Percentiles rank a stretch among this genome's conserved stretches.
Evolutionary conservation across 2,113 vertebrate genomes (phyloP).

Genomic region (Mormoops blainvillei): DNA sequence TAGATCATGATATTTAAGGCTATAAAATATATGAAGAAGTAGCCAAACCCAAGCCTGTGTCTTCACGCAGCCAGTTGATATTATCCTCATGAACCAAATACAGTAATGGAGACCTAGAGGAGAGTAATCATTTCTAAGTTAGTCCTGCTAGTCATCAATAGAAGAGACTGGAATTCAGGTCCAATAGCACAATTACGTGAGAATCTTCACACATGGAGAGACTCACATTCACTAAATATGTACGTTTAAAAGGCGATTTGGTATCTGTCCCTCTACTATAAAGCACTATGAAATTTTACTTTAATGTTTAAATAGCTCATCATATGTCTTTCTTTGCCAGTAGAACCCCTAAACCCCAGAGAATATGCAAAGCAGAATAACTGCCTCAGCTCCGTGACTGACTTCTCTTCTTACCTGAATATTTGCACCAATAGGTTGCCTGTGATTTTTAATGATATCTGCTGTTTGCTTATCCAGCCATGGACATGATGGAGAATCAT

Average conservation of each 20-base stretch:
- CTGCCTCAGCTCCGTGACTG: not conserved
- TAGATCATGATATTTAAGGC: not conserved
- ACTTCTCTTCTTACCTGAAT: not conserved
- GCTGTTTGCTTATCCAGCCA: not conserved
- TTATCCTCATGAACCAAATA: not conserved
- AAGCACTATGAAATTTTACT: not conserved
- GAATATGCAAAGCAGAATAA: not conserved
- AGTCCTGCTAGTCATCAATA: not conserved
- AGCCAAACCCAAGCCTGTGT: not conserved
- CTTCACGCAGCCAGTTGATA: not conserved
- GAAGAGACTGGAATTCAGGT: not conserved
- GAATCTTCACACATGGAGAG: not conserved
- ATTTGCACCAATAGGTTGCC: not conserved
- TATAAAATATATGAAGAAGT: not conserved
- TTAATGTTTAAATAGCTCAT: not conserved
- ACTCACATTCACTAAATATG: not conserved
- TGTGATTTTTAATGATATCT: slow-evolving; percentile 18
- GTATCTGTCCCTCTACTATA: not conserved
- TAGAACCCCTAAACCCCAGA: not conserved
- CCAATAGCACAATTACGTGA: not conserved
- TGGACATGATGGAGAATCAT: not conserved
- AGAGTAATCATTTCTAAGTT: not conserved
- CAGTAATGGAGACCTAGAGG: not conserved
- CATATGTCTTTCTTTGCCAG: not conserved
- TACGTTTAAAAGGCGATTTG: not conserved